Evolutionary conservation across 1,140 invertebrate species (phyloP), one percentile per base, ranked within the genome.

Genomic region (Drusus annulatus): DNA sequence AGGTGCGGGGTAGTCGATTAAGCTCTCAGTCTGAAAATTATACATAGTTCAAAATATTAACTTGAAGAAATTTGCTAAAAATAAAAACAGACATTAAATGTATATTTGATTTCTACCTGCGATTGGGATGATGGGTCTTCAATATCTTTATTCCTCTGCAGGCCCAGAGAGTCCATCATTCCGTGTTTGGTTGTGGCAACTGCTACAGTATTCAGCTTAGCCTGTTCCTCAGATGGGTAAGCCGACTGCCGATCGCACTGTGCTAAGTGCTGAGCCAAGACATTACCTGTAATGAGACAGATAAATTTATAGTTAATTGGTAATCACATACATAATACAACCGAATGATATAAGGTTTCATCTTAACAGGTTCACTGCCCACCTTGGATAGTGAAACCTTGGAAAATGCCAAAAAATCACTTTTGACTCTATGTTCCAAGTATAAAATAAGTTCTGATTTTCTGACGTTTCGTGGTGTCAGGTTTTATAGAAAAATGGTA

Each of bases 201-300:
- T 50, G 85, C 56, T 1, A 91, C 88, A 6, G 88, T 90, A 80
- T 93, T 92, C 23, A 88, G 88, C 81, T 90, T 91, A 5, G 92
- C 92, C 19, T 88, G 88, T 82, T 91, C 90, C 68, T 91, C 85
- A 4, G 90, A 90, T 13, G 89, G 86, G 86, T 94, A 94, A 1
- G 93, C 93, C 10, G 90, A 92, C 84, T 92, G 91, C 74, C 92
- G 88, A 19, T 91, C 90, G 81, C 93, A 93, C 45, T 89, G 86
- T 15, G 91, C 90, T 84, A 94, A 84, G 89, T 94, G 93, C 51
- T 90, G 90, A 5, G 93, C 91, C 90, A 93, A 90, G 85, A 90
- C 88, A 84, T 93, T 93, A n/a, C 88, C 89, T 90, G 84, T 36
- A 23, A 77, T 10, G 5, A 60, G 31, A 60, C 16, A 69, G n/a